phyloP scores from a whole-genome alignment of 2,797 vertebrate species.

The Cuculus canorus region DNA sequence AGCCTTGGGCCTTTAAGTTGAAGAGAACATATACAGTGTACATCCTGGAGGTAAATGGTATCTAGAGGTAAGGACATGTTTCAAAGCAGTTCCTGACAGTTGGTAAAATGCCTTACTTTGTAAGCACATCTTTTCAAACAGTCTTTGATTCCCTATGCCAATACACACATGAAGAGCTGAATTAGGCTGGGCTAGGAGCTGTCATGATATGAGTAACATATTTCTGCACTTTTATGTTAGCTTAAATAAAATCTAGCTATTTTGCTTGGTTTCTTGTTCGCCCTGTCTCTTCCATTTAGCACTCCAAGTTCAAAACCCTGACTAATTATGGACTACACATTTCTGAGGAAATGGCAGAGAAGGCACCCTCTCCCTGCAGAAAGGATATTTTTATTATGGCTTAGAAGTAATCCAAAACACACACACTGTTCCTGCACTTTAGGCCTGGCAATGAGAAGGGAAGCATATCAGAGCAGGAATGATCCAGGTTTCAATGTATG shows the following conservation, averaged over 20 bases:
- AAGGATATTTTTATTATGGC: slow-evolving; percentile 31
- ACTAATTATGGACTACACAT: slow-evolving; percentile 26
- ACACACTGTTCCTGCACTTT: background rate
- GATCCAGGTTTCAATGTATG: slow-evolving; percentile 4
- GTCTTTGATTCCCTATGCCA: slow-evolving; percentile 31
- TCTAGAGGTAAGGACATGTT: slow-evolving; percentile 67
- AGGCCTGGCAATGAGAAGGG: background rate
- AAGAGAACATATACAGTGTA: slow-evolving; percentile 80
- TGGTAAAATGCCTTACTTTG: slow-evolving; percentile 79
- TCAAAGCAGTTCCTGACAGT: slow-evolving; percentile 74
- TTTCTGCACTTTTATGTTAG: slow-evolving; percentile 2
- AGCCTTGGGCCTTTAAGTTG: slow-evolving; percentile 77
- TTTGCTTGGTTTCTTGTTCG: background rate
- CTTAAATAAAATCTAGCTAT: slow-evolving; percentile 21
- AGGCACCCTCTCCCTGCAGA: slow-evolving; percentile 27
- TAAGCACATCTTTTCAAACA: slow-evolving; percentile 42
- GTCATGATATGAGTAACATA: background rate
- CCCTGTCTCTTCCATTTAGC: slow-evolving; percentile 35
- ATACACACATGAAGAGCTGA: background rate
- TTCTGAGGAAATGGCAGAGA: slow-evolving; percentile 21
- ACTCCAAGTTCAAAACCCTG: background rate
- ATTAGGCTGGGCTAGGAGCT: background rate
- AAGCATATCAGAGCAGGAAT: slow-evolving; percentile 19
- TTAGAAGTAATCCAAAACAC: slow-evolving; percentile 50
- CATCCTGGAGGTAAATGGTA: slow-evolving; percentile 82